phyloP scores from a whole-genome alignment of 2,888 invertebrate species.

The Eucera pruinosa region DNA sequence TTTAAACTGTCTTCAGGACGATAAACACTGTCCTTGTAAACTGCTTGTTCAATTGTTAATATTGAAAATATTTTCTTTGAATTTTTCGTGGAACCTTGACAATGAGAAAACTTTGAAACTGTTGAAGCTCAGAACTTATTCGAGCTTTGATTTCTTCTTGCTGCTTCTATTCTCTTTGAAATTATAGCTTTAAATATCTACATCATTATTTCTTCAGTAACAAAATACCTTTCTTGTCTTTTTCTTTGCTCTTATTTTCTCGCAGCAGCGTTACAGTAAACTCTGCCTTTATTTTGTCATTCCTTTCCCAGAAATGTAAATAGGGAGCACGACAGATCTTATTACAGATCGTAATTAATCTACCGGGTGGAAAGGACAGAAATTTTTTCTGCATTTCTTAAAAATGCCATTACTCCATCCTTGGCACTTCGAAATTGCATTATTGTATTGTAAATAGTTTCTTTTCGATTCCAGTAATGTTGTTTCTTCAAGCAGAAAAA shows the following conservation, averaged over 20 bases:
- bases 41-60: too few species aligned
- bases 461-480: too few species aligned
- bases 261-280: neutral
- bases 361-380: neutral
- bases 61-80: too few species aligned
- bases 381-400: neutral
- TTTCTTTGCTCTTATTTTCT: neutral
- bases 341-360: conserved; percentile 32
- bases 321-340: neutral
- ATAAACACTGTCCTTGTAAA: too few species aligned
- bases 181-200: too few species aligned
- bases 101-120: neutral
- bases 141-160: neutral
- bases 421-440: neutral
- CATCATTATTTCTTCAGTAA: neutral
- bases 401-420: neutral
- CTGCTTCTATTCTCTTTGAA: neutral
- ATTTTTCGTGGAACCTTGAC: neutral
- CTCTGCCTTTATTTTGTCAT: neutral
- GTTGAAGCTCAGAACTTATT: too few species aligned
- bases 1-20: too few species aligned
- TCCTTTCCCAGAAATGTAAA: neutral
- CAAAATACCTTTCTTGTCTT: neutral
- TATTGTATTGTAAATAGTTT: neutral
- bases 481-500: neutral